These are phyloP conservation scores for Bellardia bayeri DNA, from an alignment of 2,888 invertebrate species.

Conservation along the genomic window DNA sequence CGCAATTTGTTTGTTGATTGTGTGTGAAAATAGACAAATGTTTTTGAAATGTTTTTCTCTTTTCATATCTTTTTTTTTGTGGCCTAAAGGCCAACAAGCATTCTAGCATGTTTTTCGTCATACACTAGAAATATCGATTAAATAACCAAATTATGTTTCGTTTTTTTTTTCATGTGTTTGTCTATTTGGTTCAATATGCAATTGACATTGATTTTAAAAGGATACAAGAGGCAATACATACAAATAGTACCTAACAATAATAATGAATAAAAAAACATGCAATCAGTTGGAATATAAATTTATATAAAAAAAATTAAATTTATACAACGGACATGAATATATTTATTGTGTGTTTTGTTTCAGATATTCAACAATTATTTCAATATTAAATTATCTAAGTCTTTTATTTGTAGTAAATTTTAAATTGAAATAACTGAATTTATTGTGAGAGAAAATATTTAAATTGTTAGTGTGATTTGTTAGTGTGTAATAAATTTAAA, in stretches of 20 bases:
- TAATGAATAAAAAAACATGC: conserved; percentile 13
- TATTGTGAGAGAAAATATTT: not conserved
- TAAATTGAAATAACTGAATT: not conserved
- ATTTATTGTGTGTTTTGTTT: not conserved
- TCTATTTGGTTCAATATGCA: conserved; percentile 53
- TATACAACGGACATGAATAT: conserved; percentile 4
- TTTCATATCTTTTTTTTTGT: not conserved
- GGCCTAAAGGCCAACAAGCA: conserved; percentile 44
- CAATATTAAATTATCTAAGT: not conserved
- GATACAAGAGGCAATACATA: conserved; percentile 26
- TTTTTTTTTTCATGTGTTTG: not conserved
- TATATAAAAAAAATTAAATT: conserved; percentile 6
- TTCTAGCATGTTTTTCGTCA: conserved; percentile 36
- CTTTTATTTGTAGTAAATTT: not conserved
- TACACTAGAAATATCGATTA: conserved; percentile 65
- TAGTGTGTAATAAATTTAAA: no score
- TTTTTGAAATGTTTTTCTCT: conserved; percentile 38
- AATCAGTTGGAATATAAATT: conserved; percentile 40
- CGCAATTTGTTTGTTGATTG: conserved; percentile 10
- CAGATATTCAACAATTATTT: not conserved
- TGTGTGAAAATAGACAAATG: conserved; percentile 61
- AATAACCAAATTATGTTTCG: conserved; percentile 64
- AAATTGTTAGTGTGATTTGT: not conserved
- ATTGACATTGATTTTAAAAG: conserved; percentile 68
- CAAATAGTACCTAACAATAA: not conserved